Conservation (phyloP, 2,888 invertebrate species). For the Drepanosiphum platanoidis region DNA sequence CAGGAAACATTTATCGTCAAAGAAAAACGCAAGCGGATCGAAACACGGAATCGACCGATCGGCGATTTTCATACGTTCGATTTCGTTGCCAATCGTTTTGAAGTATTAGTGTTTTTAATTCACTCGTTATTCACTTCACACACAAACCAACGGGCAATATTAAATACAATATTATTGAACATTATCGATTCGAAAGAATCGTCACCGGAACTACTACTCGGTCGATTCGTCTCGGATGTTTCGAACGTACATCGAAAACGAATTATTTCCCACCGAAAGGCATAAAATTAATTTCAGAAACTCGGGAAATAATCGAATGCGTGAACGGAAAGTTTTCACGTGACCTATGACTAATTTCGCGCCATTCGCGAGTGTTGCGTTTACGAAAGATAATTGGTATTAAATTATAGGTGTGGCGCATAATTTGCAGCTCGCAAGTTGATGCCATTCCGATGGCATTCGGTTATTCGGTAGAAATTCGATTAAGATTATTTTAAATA, state of each 20-base stretch:
- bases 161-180: too few species aligned
- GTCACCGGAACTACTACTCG: background rate
- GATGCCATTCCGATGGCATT: background rate
- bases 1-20: too few species aligned
- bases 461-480: constrained; percentile 9
- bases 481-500: constrained; percentile 21
- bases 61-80: too few species aligned
- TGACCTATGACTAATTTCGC: constrained; percentile 39
- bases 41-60: too few species aligned
- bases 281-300: constrained; percentile 28
- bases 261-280: background rate
- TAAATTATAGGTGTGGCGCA: constrained; percentile 22
- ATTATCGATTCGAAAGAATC: too few species aligned
- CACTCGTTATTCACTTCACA: too few species aligned
- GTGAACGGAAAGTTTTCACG: constrained; percentile 52
- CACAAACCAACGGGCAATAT: too few species aligned
- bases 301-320: constrained; percentile 8
- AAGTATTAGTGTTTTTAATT: too few species aligned
- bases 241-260: background rate
- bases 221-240: background rate
- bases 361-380: constrained; percentile 17
- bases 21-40: too few species aligned
- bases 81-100: too few species aligned
- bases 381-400: constrained; percentile 25
- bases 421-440: background rate